Conservation (phyloP, 2,113 vertebrate genomes). For the Miniopterus natalensis region DNA sequence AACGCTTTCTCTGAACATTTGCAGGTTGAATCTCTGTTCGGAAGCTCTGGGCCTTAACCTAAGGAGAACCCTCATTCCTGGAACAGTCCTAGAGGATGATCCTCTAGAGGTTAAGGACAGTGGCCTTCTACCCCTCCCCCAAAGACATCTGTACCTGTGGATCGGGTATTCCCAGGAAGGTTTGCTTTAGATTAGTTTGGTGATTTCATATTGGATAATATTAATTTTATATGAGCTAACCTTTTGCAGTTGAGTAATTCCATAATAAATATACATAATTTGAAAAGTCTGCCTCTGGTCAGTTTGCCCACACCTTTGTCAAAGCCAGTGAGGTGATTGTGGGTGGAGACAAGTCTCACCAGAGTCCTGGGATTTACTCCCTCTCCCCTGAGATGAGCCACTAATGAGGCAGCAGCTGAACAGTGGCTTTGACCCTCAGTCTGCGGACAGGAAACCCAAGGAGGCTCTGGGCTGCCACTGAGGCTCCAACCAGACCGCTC, state of each 20-base stretch:
- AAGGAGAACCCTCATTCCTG: not conserved
- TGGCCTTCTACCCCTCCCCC: not conserved
- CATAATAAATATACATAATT: not conserved
- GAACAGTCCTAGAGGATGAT: no score
- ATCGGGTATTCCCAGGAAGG: not conserved
- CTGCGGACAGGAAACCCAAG: fast-evolving
- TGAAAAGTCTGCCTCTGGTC: not conserved
- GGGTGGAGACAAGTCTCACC: not conserved
- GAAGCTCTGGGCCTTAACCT: not conserved
- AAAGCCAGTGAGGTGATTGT: not conserved
- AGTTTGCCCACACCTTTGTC: not conserved
- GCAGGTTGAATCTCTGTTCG: not conserved
- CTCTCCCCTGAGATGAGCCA: not conserved
- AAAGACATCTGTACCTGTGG: fast-evolving
- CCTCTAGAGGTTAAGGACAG: no score
- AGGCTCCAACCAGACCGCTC: fast-evolving
- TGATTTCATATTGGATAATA: not conserved
- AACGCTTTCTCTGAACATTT: not conserved
- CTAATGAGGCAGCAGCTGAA: not conserved
- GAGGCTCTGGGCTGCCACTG: not conserved
- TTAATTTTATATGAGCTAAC: not conserved
- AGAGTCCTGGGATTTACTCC: not conserved
- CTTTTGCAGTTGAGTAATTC: not conserved
- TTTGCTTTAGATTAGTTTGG: not conserved
- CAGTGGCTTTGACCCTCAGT: not conserved